Percentiles rank a stretch among this genome's conserved stretches.
These are phyloP conservation scores for Xestoiulus laeticollis DNA, from an alignment of 2,888 invertebrate genomes.

Conservation along the genomic window DNA sequence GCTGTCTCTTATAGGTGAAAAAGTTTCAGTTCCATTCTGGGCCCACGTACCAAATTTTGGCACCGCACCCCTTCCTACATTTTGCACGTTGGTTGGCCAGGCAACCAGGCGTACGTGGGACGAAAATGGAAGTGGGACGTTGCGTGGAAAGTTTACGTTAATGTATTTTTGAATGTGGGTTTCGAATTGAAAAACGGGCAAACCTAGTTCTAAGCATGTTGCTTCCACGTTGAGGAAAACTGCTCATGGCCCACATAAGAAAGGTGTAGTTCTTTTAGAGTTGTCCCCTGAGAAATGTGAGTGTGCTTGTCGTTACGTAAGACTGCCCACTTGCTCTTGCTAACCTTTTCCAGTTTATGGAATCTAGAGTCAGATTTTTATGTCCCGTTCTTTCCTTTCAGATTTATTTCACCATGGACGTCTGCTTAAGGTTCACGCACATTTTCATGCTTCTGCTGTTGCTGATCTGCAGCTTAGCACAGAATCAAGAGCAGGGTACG, in stretches of 20 bases:
- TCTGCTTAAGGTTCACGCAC: not conserved
- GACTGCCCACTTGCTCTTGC: not conserved
- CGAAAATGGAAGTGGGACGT: slow-evolving; percentile 28
- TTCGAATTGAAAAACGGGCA: not conserved
- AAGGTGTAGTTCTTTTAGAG: not conserved
- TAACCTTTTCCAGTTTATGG: no score
- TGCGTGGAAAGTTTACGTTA: slow-evolving; percentile 37
- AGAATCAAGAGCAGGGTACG: not conserved
- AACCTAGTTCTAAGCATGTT: not conserved
- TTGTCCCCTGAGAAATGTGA: not conserved
- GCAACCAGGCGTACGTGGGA: not conserved
- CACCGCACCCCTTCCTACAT: not conserved
- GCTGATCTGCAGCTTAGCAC: slow-evolving; percentile 24
- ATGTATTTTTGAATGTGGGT: slow-evolving; percentile 29
- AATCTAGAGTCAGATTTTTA: no score
- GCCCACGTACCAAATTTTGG: not conserved
- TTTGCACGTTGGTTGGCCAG: not conserved
- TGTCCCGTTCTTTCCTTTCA: not conserved
- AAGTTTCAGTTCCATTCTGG: not conserved
- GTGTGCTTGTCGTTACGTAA: not conserved
- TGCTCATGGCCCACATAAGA: slow-evolving; percentile 11
- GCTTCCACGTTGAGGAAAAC: not conserved
- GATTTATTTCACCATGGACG: not conserved
- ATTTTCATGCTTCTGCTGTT: not conserved
- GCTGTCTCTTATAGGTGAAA: not conserved